Conservation (phyloP, 2,888 invertebrate genomes). For the Parochlus steinenii region DNA sequence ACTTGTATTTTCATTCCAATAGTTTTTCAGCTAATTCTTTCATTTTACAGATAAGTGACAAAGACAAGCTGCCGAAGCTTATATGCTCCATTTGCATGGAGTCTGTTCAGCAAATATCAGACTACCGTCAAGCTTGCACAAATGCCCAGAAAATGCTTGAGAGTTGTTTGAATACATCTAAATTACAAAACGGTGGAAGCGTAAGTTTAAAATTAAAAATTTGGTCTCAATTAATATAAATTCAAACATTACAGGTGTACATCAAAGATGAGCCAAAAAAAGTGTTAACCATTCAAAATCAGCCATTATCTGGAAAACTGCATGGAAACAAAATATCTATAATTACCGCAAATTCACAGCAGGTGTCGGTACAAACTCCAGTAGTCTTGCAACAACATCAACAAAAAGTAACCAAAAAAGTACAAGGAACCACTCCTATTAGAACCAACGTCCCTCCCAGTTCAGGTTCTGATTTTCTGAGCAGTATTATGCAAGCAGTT, state of each 20-base stretch:
- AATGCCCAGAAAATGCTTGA: constrained; percentile 49
- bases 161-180: constrained; percentile 46
- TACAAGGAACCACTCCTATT: not conserved
- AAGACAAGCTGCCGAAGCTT: constrained; percentile 51
- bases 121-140: constrained; percentile 44
- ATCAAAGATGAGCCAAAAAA: constrained; percentile 34
- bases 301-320: too few relatives aligned
- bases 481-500: constrained; percentile 28
- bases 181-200: constrained; percentile 44
- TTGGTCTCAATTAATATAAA: not conserved
- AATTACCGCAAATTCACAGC: too few relatives aligned
- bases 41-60: constrained; percentile 39
- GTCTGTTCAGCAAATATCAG: constrained; percentile 41
- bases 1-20: constrained; percentile 17
- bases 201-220: constrained; percentile 19
- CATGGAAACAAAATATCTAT: too few relatives aligned
- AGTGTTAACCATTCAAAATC: constrained; percentile 7
- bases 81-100: constrained; percentile 45
- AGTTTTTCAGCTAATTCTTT: constrained; percentile 11
- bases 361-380: too few relatives aligned
- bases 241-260: constrained; percentile 29
- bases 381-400: constrained; percentile 1
- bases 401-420: constrained; percentile 5
- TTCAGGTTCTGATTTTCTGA: constrained; percentile 23
- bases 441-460: not conserved